Evolutionary conservation across 2,888 invertebrate species (phyloP), one percentile per base, ranked within the genome.

Genomic region (Cataglyphis altisquamis): DNA sequence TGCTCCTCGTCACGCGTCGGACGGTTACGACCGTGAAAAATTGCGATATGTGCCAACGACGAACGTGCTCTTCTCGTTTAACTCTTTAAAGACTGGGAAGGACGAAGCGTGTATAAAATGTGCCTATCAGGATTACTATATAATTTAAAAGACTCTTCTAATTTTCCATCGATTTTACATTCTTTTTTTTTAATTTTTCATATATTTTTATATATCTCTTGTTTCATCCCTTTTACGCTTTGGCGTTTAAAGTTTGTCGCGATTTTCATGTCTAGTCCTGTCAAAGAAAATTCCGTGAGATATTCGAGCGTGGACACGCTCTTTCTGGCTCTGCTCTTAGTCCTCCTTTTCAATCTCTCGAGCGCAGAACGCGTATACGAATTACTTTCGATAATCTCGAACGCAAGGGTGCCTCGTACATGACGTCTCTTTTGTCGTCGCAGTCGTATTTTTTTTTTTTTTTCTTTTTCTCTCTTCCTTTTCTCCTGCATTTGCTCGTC

Each of bases 351-450:
- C 57, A 57, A 21, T 68, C 32, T 68, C 57, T 52, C 15, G 57
- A 39, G 60, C 68, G 29, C n/a, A 57, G 41, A 8, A 39, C 57
- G 60, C 41, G 32, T 70, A 70, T 78, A 45, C 45, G 70, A 70
- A 80, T 80, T 80, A 80, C 60, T 80, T 72, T 80, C 45, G 45
- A 80, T 80, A 70, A 80, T 80, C 60, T 80, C 70, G 41, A 45
- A 78, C 32, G 70, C 60, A 36, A 70, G 60, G 60, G 32, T 45
- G 45, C 32, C 70, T 60, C 70, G 45, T 45, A 41, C 25, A 55
- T 2, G 52, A 68, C 70, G 68, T 70, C 60, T 60, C 48, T 66
- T 70, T 62, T 70, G 21, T 78, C 68, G 57, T 57, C n/a, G 9
- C 18, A 3, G n/a, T 8, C 21, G 29, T 45, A 12, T 32, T 75